Conservation (phyloP, 2,888 invertebrate genomes). For the Laothoe populi region DNA sequence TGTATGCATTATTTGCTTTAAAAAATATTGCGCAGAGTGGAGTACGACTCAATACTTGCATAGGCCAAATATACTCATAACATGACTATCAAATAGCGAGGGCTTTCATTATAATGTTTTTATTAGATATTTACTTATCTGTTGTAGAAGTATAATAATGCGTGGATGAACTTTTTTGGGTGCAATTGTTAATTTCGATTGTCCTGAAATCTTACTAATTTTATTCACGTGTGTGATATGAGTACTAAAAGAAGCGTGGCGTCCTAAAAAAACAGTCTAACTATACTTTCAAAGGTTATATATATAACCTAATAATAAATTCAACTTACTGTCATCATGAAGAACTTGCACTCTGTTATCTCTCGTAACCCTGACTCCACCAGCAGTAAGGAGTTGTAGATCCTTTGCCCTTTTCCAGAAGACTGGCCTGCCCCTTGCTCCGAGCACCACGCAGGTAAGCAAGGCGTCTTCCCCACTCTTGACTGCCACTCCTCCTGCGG, state of each 20-base stretch:
- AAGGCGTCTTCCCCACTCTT: conserved; percentile 90
- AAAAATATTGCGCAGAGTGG: conserved; percentile 2
- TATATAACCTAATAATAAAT: neutral
- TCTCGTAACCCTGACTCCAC: conserved; percentile 89
- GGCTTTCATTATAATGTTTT: neutral
- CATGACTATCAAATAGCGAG: neutral
- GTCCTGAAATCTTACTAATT: too few species aligned
- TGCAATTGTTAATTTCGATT: too few species aligned
- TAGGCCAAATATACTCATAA: neutral
- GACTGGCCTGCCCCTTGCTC: conserved; percentile 89
- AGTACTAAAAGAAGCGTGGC: too few species aligned
- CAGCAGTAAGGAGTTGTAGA: conserved; percentile 90
- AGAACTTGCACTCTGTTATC: conserved; percentile 90
- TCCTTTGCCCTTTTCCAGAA: conserved; percentile 90
- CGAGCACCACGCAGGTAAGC: conserved; percentile 91
- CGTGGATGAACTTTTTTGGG: too few species aligned
- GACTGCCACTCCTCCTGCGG: conserved; percentile 68
- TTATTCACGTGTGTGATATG: too few species aligned
- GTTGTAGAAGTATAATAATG: too few species aligned
- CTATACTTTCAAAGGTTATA: too few species aligned
- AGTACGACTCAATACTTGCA: neutral
- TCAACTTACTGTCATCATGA: conserved; percentile 89
- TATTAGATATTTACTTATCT: too few species aligned
- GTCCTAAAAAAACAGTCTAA: too few species aligned
- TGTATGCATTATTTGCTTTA: conserved; percentile 35